Conservation (phyloP, 2,113 vertebrate genomes). For the Pluvialis apricaria region DNA sequence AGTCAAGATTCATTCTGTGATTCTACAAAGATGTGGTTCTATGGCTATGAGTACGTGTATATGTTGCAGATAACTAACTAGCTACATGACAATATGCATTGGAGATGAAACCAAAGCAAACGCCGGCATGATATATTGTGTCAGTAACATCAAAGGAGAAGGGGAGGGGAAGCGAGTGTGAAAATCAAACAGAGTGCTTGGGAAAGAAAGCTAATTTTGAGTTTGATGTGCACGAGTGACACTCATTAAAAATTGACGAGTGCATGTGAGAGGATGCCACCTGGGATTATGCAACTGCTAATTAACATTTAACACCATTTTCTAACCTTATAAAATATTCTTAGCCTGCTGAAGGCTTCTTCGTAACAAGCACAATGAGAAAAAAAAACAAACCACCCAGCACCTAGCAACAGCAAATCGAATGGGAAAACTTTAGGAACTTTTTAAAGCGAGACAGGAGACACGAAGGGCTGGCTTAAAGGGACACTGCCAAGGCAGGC, state of each 20-base stretch:
- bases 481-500: not conserved
- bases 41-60: not conserved
- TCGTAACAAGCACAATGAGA: slow-evolving; percentile 55
- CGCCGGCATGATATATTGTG: slow-evolving; percentile 44
- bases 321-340: slow-evolving; percentile 73
- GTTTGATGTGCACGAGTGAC: slow-evolving; percentile 65
- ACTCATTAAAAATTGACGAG: slow-evolving; percentile 74
- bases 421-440: slow-evolving; percentile 60
- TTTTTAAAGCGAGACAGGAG: slow-evolving; percentile 36
- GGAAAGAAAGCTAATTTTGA: slow-evolving; percentile 66
- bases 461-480: not conserved
- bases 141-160: slow-evolving; percentile 52
- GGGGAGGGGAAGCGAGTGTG: slow-evolving; percentile 40
- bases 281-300: slow-evolving; percentile 77
- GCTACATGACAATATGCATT: slow-evolving; percentile 46
- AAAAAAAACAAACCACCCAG: not conserved
- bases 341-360: slow-evolving; percentile 61
- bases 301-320: slow-evolving; percentile 79
- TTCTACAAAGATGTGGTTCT: not conserved
- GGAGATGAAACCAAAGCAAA: slow-evolving; percentile 60
- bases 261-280: slow-evolving; percentile 67
- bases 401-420: slow-evolving; percentile 71
- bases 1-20: not conserved
- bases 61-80: slow-evolving; percentile 35
- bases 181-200: slow-evolving; percentile 56